phyloP scores from a whole-genome alignment of 2,888 invertebrate genomes.

The Saturnia pavonia region DNA sequence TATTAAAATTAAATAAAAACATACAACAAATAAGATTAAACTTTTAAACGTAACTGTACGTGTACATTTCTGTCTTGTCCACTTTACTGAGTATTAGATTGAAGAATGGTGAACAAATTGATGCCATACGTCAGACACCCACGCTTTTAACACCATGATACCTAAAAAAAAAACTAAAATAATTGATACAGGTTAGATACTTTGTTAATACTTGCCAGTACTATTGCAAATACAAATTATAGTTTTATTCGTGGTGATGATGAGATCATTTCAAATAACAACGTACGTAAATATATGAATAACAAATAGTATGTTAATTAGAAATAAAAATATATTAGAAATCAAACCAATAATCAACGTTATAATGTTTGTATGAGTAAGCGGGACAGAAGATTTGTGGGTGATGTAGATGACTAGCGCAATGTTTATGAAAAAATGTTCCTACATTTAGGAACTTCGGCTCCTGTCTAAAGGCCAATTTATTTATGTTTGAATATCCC shows the following conservation, averaged over 20 bases:
- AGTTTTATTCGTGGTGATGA: neutral
- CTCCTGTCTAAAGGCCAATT: too few relatives aligned
- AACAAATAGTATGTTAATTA: neutral
- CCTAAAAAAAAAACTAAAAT: constrained; percentile 4
- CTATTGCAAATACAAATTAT: neutral
- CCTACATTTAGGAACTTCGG: too few relatives aligned
- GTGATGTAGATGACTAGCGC: neutral
- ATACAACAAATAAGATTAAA: constrained; percentile 5
- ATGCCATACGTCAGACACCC: constrained; percentile 17
- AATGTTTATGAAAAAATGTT: neutral
- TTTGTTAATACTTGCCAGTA: neutral
- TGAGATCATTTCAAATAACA: neutral
- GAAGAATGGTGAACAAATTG: constrained; percentile 22
- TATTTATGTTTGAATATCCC: too few relatives aligned
- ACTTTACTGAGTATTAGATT: constrained; percentile 18
- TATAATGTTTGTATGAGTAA: neutral
- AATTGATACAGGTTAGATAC: neutral
- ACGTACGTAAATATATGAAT: neutral
- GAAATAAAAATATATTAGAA: neutral
- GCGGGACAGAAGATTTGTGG: neutral
- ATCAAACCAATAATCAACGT: neutral
- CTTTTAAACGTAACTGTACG: neutral
- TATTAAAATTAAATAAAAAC: too few relatives aligned
- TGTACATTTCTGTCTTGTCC: constrained; percentile 14
- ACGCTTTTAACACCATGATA: constrained; percentile 18